phyloP scores from a whole-genome alignment of 2,797 vertebrate genomes.

The Miopithecus talapoin region DNA sequence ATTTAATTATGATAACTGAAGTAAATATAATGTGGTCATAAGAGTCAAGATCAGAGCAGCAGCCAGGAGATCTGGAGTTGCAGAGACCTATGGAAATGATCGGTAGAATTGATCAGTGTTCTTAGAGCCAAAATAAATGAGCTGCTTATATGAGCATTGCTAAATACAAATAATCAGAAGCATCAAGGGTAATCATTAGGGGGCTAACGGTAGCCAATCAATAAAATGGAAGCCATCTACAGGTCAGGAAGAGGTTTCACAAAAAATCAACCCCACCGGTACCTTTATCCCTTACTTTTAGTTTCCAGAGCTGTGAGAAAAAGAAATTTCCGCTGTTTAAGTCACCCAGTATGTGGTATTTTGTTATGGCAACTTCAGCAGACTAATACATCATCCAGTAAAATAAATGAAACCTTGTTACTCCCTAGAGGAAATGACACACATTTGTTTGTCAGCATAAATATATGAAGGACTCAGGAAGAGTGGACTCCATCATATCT shows the following conservation, averaged over 20 bases:
- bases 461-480: background rate
- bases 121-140: background rate
- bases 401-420: background rate
- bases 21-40: background rate
- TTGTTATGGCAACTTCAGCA: background rate
- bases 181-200: background rate
- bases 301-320: background rate
- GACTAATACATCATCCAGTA: background rate
- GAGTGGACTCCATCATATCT: background rate
- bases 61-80: background rate
- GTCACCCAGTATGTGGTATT: background rate
- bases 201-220: background rate
- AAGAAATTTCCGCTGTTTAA: background rate
- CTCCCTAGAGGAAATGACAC: background rate
- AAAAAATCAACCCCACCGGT: background rate
- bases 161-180: background rate
- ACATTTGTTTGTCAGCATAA: background rate
- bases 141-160: background rate
- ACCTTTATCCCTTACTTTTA: background rate
- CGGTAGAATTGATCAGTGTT: background rate
- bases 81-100: background rate
- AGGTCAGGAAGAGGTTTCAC: background rate
- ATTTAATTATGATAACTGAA: background rate
- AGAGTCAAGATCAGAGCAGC: background rate
- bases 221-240: background rate